Percentiles rank a stretch among this genome's conserved stretches.
Conservation (phyloP, 2,797 vertebrate genomes). For the Rhabdomys pumilio region DNA sequence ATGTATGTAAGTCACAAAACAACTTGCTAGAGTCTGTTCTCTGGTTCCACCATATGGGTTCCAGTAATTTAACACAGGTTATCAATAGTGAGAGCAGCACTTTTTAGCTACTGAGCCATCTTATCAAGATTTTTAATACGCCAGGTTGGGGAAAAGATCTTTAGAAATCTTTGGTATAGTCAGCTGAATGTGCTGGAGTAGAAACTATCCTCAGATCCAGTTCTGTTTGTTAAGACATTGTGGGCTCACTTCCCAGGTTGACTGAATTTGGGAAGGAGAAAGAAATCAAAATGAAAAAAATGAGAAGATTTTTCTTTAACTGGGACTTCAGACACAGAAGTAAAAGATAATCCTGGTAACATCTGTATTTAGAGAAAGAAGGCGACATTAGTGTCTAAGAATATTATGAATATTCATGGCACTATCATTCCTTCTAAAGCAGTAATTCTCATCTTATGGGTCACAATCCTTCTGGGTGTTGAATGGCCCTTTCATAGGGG, state of each 20-base stretch:
- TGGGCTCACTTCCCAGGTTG: background rate
- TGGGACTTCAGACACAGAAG: slow-evolving; percentile 13
- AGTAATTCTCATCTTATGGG: background rate
- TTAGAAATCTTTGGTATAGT: background rate
- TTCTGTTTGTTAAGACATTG: background rate
- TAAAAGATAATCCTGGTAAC: background rate
- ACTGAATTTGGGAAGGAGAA: background rate
- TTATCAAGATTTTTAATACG: background rate
- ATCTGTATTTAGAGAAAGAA: background rate
- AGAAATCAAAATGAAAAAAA: background rate
- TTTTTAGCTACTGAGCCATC: background rate
- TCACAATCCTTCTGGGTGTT: background rate
- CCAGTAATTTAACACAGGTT: background rate
- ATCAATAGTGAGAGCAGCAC: background rate
- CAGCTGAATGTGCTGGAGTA: background rate
- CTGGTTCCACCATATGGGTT: background rate
- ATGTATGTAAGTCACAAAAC: background rate
- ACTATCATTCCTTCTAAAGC: background rate
- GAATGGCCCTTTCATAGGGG: background rate
- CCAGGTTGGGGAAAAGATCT: background rate
- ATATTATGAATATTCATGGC: background rate
- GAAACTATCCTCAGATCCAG: background rate
- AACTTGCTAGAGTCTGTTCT: background rate
- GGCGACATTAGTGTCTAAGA: background rate
- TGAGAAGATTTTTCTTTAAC: background rate